A percentile compares a stretch with the other conserved stretches of the same genome.
Conservation (phyloP, 2,113 vertebrate species). For the Sinocyclocheilus anophthalmus region DNA sequence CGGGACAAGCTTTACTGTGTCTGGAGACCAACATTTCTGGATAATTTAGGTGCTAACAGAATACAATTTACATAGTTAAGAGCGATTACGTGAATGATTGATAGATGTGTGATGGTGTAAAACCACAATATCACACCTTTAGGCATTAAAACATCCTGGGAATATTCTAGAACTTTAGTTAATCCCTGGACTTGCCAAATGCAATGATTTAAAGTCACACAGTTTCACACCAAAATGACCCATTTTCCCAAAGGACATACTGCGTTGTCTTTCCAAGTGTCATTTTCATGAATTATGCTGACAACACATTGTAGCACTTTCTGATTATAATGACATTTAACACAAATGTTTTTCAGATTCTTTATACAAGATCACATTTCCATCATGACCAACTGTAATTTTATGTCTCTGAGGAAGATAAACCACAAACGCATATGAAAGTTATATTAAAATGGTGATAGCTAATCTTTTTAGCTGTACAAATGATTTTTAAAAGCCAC, state of each 20-base stretch:
- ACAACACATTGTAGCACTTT: too few relatives aligned
- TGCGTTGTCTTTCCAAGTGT: neutral
- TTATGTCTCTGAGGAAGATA: neutral
- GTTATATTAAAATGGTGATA: neutral
- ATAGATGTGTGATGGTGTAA: neutral
- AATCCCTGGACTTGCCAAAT: neutral
- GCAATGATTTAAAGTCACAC: slow-evolving; percentile 6
- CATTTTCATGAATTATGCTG: neutral
- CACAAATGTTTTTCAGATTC: neutral
- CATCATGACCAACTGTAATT: neutral
- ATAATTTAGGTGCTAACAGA: neutral
- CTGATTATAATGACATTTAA: neutral
- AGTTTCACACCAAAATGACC: neutral
- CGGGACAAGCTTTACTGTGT: slow-evolving; percentile 2
- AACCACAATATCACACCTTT: slow-evolving; percentile 6
- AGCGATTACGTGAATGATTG: neutral
- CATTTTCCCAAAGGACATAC: neutral
- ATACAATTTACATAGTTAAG: slow-evolving; percentile 19
- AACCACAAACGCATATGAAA: neutral
- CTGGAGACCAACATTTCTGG: neutral
- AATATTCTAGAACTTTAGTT: slow-evolving; percentile 8
- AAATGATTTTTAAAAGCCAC: neutral
- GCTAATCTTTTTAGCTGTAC: slow-evolving; percentile 11
- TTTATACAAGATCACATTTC: neutral
- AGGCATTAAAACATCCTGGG: neutral